These are phyloP conservation scores for Sarcophaga bullata DNA, from an alignment of 1,140 invertebrate species.

Conservation along the genomic window DNA sequence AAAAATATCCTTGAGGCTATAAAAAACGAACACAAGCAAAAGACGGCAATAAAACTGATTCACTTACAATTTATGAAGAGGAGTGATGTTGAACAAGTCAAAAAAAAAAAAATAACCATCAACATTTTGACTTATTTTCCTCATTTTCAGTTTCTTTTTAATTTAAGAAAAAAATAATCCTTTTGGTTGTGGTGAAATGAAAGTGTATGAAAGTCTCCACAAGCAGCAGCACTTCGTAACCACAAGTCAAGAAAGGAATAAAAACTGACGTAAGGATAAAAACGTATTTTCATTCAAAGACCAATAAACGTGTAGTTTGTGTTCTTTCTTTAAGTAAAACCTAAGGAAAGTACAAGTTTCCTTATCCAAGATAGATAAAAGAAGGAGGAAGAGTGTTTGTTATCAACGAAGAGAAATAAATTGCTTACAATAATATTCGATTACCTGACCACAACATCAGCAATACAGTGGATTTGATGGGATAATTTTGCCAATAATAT, in stretches of 20 bases:
- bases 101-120: background rate
- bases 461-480: no score
- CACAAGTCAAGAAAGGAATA: background rate
- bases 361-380: no score
- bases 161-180: no score
- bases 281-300: background rate
- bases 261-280: background rate
- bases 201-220: background rate
- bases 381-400: no score
- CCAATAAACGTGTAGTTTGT: no score
- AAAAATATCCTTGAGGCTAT: constrained; percentile 8
- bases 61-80: background rate
- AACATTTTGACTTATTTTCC: constrained; percentile 1
- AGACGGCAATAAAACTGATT: constrained; percentile 17
- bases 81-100: background rate
- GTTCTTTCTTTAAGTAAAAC: background rate
- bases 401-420: no score
- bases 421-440: no score
- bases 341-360: background rate
- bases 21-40: background rate
- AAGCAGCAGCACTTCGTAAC: background rate
- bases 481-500: no score
- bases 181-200: background rate
- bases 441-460: no score
- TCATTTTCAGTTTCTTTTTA: background rate